phyloP scores from a whole-genome alignment of 2,888 invertebrate genomes.

The Lamellibrachia satsuma region DNA sequence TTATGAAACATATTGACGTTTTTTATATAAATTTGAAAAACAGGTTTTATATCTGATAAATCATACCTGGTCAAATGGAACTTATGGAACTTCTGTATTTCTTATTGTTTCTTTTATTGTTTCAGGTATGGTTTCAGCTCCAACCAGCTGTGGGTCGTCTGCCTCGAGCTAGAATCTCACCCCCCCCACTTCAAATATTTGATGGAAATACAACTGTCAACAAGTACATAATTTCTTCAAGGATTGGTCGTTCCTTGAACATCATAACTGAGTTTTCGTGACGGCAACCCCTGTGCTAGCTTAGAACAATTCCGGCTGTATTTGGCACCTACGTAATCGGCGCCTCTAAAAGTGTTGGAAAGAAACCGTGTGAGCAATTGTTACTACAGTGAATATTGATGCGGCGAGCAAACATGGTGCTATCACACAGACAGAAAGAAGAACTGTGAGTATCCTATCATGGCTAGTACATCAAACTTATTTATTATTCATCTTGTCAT shows the following conservation, averaged over 20 bases:
- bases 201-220: not conserved
- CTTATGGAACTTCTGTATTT: not conserved
- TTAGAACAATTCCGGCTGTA: not conserved
- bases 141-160: not conserved
- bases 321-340: not conserved
- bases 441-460: slow-evolving; percentile 34
- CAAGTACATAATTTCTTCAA: not conserved
- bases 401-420: slow-evolving; percentile 33
- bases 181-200: not conserved
- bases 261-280: not conserved
- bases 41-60: not conserved
- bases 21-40: not conserved
- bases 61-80: not conserved
- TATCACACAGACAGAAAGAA: slow-evolving; percentile 38
- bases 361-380: not conserved
- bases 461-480: no score
- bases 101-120: not conserved
- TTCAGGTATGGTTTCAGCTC: slow-evolving; percentile 12
- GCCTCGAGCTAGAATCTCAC: not conserved
- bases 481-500: no score
- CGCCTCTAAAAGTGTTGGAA: not conserved
- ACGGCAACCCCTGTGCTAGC: not conserved
- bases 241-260: not conserved
- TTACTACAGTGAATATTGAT: not conserved
- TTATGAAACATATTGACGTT: no score